Evolutionary conservation across 2,888 invertebrate genomes (phyloP).

Genomic region (Melieria omissa): DNA sequence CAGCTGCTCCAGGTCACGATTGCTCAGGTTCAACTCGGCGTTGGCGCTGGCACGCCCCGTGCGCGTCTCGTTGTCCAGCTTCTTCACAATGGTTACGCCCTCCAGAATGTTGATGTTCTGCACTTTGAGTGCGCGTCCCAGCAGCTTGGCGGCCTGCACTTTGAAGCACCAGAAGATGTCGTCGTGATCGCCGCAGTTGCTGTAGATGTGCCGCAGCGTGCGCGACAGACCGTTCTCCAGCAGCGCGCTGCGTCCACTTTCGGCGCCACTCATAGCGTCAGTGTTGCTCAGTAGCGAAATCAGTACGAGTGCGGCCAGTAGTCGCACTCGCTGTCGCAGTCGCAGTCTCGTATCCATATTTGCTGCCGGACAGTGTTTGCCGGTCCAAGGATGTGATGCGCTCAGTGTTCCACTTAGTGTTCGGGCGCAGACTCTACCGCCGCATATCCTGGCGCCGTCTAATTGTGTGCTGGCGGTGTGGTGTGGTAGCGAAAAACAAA

Average conservation of each 20-base stretch:
- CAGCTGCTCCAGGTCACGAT: slow-evolving; percentile 72
- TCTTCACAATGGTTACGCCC: slow-evolving; percentile 72
- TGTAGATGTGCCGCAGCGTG: slow-evolving; percentile 62
- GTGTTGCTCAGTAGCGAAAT: slow-evolving; percentile 33
- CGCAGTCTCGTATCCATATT: not conserved
- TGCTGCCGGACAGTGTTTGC: not conserved
- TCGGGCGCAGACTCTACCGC: not conserved
- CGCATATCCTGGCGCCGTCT: slow-evolving; percentile 27
- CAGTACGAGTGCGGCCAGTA: slow-evolving; percentile 48
- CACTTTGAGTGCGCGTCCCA: slow-evolving; percentile 74
- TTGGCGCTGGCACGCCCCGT: slow-evolving; percentile 54
- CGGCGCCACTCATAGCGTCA: not conserved
- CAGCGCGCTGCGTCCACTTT: slow-evolving; percentile 44
- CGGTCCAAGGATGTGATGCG: not conserved
- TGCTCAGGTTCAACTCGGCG: slow-evolving; percentile 67
- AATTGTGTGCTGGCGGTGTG: too few species aligned
- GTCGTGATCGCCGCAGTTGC: slow-evolving; percentile 73
- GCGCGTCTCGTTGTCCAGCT: slow-evolving; percentile 65
- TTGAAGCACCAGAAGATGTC: slow-evolving; percentile 79
- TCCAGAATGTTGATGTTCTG: slow-evolving; percentile 73
- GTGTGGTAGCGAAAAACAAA: not conserved
- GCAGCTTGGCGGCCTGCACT: slow-evolving; percentile 75
- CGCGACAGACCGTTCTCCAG: slow-evolving; percentile 58
- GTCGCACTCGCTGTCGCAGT: slow-evolving; percentile 53
- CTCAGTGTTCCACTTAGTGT: not conserved